Evolutionary conservation across 2,888 invertebrate species (phyloP).

Genomic region (Danaus chrysippus): DNA sequence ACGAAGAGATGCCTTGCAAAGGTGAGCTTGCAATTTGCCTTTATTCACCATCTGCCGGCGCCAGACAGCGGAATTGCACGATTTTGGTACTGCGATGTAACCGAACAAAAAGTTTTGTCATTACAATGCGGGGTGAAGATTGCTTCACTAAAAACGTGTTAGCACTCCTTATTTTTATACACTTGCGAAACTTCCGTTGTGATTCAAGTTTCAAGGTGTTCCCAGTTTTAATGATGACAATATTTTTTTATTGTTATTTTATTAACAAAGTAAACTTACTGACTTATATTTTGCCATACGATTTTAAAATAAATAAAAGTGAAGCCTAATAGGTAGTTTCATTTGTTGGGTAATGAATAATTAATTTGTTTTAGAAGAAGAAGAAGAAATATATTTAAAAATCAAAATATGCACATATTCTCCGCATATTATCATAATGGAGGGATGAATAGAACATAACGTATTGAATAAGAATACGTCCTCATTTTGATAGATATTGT

Average conservation of each 20-base stretch:
- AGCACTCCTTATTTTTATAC: slow-evolving; percentile 30
- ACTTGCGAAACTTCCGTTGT: slow-evolving; percentile 13
- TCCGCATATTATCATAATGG: slow-evolving; percentile 47
- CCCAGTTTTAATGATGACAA: background rate
- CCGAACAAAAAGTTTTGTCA: slow-evolving; percentile 43
- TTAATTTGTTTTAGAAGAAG: too few species aligned
- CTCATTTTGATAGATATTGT: slow-evolving; percentile 67
- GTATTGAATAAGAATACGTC: slow-evolving; percentile 64
- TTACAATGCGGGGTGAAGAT: slow-evolving; percentile 42
- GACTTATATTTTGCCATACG: too few species aligned
- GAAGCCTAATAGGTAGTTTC: too few species aligned
- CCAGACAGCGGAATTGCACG: slow-evolving; percentile 43
- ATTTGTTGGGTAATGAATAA: too few species aligned
- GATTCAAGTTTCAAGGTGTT: background rate
- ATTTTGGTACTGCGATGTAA: slow-evolving; percentile 47
- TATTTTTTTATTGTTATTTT: background rate
- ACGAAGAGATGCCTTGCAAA: slow-evolving; percentile 41
- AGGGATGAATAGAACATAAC: slow-evolving; percentile 38
- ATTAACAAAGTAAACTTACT: too few species aligned
- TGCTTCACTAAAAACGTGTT: slow-evolving; percentile 27
- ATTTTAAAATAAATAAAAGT: too few species aligned
- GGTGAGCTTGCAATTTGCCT: slow-evolving; percentile 60
- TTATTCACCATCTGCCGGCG: slow-evolving; percentile 51
- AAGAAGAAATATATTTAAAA: background rate
- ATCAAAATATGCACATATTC: background rate